Percentiles rank a stretch among this genome's conserved stretches.
Evolutionary conservation across 2,113 vertebrate genomes (phyloP).

Genomic region (Ibidorhyncha struthersii): DNA sequence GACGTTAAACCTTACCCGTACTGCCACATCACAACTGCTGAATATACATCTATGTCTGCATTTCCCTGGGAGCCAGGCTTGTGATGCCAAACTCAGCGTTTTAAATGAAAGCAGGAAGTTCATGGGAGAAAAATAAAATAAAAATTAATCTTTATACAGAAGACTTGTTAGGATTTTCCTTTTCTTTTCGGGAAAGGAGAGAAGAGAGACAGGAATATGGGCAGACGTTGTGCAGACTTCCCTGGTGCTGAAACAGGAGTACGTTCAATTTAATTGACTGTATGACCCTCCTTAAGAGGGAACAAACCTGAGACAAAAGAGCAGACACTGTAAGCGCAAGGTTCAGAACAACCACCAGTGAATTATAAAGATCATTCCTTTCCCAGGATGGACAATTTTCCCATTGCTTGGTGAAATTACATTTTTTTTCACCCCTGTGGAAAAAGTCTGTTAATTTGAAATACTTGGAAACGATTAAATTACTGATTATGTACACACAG

Average conservation of each 20-base stretch:
- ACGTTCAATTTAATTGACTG: background rate
- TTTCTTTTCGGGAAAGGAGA: background rate
- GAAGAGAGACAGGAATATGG: background rate
- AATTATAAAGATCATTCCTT: background rate
- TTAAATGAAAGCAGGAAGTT: background rate
- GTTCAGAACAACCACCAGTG: background rate
- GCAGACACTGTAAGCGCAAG: background rate
- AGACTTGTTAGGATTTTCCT: background rate
- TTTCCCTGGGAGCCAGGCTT: background rate
- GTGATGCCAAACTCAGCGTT: background rate
- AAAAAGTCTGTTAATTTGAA: background rate
- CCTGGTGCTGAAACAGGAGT: background rate
- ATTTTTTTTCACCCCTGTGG: background rate
- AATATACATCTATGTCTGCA: fast-evolving
- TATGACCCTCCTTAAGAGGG: background rate
- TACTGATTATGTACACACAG: background rate
- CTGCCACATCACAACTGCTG: fast-evolving
- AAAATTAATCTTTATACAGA: background rate
- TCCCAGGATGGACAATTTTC: background rate
- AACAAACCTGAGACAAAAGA: background rate
- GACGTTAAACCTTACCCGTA: background rate
- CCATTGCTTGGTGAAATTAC: background rate
- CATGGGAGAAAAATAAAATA: background rate
- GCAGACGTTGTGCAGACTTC: too few relatives aligned
- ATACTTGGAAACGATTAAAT: background rate